Percentiles rank a stretch among this genome's conserved stretches.
Conservation (phyloP, 2,113 vertebrate genomes). For the Pluvialis apricaria region DNA sequence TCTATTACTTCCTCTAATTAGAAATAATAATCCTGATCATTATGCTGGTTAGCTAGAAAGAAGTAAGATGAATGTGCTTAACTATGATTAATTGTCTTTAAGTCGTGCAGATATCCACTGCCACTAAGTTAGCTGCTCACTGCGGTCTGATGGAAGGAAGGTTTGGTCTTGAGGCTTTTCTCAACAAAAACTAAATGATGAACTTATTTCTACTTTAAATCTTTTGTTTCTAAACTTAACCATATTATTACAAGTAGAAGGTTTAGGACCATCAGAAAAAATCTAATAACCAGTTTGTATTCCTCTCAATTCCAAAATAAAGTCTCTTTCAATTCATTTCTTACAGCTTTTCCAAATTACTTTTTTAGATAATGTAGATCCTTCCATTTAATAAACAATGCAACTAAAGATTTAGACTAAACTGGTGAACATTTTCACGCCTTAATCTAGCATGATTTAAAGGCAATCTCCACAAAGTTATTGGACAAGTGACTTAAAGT, state of each 20-base stretch:
- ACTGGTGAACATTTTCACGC: neutral
- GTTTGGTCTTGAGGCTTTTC: constrained; percentile 49
- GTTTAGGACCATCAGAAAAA: neutral
- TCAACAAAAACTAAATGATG: neutral
- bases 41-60: constrained; percentile 94
- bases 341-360: neutral
- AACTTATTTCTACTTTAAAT: neutral
- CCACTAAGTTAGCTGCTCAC: constrained; percentile 72
- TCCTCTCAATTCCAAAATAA: neutral
- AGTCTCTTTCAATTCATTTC: neutral
- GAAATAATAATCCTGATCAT: constrained; percentile 99
- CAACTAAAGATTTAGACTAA: neutral
- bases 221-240: neutral
- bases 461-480: neutral
- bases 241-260: neutral
- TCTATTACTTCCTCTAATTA: constrained; percentile 99
- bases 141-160: constrained; percentile 62
- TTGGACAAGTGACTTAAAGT: neutral
- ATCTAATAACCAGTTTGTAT: neutral
- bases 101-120: constrained; percentile 70
- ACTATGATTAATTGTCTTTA: constrained; percentile 90
- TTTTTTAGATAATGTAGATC: neutral
- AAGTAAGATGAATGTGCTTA: constrained; percentile 93
- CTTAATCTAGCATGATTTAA: neutral
- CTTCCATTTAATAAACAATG: neutral